phyloP scores from a whole-genome alignment of 1,140 invertebrate genomes.

The Stegodyphus mimosarum region DNA sequence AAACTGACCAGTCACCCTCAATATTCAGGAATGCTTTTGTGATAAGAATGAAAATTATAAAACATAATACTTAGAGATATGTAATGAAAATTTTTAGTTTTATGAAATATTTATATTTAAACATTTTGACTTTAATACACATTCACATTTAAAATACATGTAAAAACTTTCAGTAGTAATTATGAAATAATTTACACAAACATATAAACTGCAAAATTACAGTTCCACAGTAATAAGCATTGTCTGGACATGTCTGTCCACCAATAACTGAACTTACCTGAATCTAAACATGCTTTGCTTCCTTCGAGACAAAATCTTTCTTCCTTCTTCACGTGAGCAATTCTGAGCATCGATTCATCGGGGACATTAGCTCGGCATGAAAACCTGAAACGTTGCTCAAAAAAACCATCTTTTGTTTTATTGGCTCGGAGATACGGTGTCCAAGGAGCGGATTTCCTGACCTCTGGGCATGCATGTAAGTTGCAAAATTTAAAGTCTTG shows the following conservation, averaged over 20 bases:
- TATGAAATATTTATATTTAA: too few species aligned
- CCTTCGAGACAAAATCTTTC: constrained; percentile 78
- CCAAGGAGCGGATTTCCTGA: constrained; percentile 77
- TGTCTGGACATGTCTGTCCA: too few species aligned
- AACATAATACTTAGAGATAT: too few species aligned
- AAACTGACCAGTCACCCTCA: constrained; percentile 77
- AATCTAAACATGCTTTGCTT: constrained; percentile 70
- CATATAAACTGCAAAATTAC: too few species aligned
- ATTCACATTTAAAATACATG: too few species aligned
- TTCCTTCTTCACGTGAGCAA: constrained; percentile 80
- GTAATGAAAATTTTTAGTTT: too few species aligned
- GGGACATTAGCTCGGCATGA: constrained; percentile 80
- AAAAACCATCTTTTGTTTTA: constrained; percentile 72
- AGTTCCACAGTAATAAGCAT: too few species aligned
- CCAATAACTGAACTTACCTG: constrained; percentile 60
- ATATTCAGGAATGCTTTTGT: constrained; percentile 58
- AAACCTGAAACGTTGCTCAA: constrained; percentile 81
- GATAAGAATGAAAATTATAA: too few species aligned
- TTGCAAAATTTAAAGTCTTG: constrained; percentile 77
- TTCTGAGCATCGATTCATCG: constrained; percentile 74
- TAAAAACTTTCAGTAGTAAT: too few species aligned
- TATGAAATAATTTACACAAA: too few species aligned
- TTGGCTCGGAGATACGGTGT: constrained; percentile 79
- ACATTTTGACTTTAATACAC: too few species aligned
- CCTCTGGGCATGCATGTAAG: constrained; percentile 75